Base-by-base conservation (phyloP, 2,888 invertebrate species). In the Mamestra brassicae region DNA sequence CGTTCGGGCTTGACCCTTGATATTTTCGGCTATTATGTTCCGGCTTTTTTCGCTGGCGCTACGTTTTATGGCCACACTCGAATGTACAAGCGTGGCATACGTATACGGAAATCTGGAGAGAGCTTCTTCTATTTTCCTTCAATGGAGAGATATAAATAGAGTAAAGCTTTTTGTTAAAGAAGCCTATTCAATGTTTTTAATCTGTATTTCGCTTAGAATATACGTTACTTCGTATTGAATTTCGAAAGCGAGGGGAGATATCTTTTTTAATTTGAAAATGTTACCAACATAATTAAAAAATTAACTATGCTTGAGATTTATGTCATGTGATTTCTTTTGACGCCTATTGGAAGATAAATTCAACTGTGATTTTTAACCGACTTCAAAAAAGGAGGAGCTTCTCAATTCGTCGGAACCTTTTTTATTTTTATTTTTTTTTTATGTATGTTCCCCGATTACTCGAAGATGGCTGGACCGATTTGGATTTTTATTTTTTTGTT, bases 1-100 rank as follows among this genome's bases (percentile, higher is more conserved):
- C 83, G 84, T 80, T 83, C 84, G 82, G 85, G 82, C 89, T 87
- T 89, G 92, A 90, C 91, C 92, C 91, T 87, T 89, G 88, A 87
- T 85, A 87, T 89, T 89, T 89, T 87, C 81, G 87, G 88, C 86
- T 90, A 89, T 90, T 89, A 88, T 90, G 84, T 88, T 79, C 62
- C 52, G 71, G 45, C 7, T 65, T 68, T 74, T 82, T 82, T 11
- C 55, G 74, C 50, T 69, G 54, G 58, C 68, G 50, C 58, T 71
- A 66, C 69, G 68, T 78, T 81, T 78, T 71, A 82, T 71, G 52
- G 69, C 11, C 55, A 17, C 69, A 79, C 71, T 79, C 42, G 60
- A 47, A 57, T 63, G 57, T 80, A 83, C 38, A 66, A 66, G 69
- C 55, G 61, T 61, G 42, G 17, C 17, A 50, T 61, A 64, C 34